Percentiles rank a stretch among this genome's conserved stretches.
phyloP scores from a whole-genome alignment of 2,888 invertebrate species.

The Cotesia congregata region DNA sequence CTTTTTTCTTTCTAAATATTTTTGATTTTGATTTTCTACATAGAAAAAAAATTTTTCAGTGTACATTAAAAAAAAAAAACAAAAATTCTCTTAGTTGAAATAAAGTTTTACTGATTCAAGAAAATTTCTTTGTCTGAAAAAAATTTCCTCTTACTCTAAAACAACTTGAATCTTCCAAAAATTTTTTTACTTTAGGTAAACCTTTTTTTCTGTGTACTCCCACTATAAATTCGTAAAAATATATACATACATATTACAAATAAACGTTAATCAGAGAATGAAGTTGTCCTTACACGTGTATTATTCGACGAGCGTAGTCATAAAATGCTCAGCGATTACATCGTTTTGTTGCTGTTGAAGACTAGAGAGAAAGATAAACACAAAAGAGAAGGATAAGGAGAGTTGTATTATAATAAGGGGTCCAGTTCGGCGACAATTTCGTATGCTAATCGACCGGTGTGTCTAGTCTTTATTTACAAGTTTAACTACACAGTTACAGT shows the following conservation, averaged over 20 bases:
- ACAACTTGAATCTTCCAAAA: no score
- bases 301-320: conserved; percentile 40
- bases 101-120: no score
- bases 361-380: background rate
- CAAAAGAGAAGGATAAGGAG: background rate
- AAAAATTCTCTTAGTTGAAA: no score
- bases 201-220: background rate
- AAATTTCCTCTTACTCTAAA: no score
- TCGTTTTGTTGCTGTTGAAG: conserved; percentile 32
- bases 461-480: conserved; percentile 45
- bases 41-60: no score
- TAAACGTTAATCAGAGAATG: conserved; percentile 26
- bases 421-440: conserved; percentile 45
- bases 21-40: no score
- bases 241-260: conserved; percentile 18
- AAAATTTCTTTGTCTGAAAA: no score
- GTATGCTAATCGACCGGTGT: conserved; percentile 47
- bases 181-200: no score
- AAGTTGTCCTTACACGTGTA: conserved; percentile 44
- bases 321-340: conserved; percentile 45
- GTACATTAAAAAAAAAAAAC: no score
- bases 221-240: background rate
- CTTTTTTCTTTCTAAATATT: no score
- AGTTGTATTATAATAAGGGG: conserved; percentile 12
- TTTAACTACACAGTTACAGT: conserved; percentile 40